phyloP scores from a whole-genome alignment of 2,113 vertebrate species.

The Lepus europaeus region DNA sequence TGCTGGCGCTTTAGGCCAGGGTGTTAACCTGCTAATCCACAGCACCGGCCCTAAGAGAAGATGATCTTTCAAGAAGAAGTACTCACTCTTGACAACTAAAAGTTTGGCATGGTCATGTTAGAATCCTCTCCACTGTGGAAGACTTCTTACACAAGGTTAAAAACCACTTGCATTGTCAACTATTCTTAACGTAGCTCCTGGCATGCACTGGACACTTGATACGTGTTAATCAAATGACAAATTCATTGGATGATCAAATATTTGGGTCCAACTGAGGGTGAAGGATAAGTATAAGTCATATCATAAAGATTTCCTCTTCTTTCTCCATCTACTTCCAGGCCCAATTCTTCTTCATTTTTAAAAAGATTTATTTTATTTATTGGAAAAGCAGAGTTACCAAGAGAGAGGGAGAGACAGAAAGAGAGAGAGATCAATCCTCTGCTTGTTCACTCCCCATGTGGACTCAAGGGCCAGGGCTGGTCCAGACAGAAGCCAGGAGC shows the following conservation, averaged over 20 bases:
- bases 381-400: too few species aligned
- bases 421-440: too few species aligned
- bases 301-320: background rate
- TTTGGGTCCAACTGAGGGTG: background rate
- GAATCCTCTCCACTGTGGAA: background rate
- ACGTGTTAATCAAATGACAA: background rate
- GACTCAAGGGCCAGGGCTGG: too few species aligned
- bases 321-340: too few species aligned
- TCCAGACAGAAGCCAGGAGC: too few species aligned
- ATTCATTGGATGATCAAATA: background rate
- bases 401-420: too few species aligned
- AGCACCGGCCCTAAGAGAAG: background rate
- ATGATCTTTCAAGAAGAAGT: slow-evolving; percentile 11
- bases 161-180: background rate
- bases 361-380: too few species aligned
- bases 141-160: background rate
- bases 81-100: slow-evolving; percentile 1
- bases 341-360: too few species aligned
- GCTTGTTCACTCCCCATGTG: too few species aligned
- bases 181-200: background rate
- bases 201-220: background rate
- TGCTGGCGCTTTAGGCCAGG: too few species aligned
- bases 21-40: too few species aligned
- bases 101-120: background rate
- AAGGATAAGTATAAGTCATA: background rate